A percentile compares a stretch with the other conserved stretches of the same genome.
Evolutionary conservation across 2,888 invertebrate genomes (phyloP).

Genomic region (Trichacis sp.): DNA sequence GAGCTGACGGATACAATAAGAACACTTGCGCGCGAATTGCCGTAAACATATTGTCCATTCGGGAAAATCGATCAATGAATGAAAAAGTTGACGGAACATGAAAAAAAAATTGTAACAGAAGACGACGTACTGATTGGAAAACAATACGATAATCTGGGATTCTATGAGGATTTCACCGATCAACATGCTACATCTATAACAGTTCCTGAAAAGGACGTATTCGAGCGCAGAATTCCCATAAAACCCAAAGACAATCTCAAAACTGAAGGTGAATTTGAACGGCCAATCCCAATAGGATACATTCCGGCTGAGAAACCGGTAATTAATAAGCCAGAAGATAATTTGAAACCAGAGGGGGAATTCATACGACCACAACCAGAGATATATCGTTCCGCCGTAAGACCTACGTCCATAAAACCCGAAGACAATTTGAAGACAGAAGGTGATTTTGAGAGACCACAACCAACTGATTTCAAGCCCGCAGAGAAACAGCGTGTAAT

Average conservation of each 20-base stretch:
- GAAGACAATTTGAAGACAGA: conserved; percentile 70
- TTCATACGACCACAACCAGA: conserved; percentile 59
- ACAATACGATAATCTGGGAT: too few species aligned
- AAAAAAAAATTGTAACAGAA: conserved; percentile 33
- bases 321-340: conserved; percentile 50
- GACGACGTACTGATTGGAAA: too few species aligned
- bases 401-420: conserved; percentile 35
- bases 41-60: too few species aligned
- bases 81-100: too few species aligned
- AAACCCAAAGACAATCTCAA: conserved; percentile 62
- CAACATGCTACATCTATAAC: too few species aligned
- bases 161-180: too few species aligned
- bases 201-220: conserved; percentile 67
- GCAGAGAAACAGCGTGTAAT: conserved; percentile 66
- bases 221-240: conserved; percentile 72
- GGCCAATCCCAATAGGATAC: conserved; percentile 63
- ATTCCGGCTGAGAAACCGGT: conserved; percentile 16
- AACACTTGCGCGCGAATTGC: too few species aligned
- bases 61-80: too few species aligned
- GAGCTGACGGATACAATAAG: too few species aligned
- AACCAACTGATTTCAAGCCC: conserved; percentile 52
- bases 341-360: conserved; percentile 72
- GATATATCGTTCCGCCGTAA: conserved; percentile 69
- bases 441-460: conserved; percentile 63
- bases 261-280: conserved; percentile 73